These are phyloP conservation scores for Vidua macroura DNA, from an alignment of 2,113 vertebrate species.

Conservation along the genomic window DNA sequence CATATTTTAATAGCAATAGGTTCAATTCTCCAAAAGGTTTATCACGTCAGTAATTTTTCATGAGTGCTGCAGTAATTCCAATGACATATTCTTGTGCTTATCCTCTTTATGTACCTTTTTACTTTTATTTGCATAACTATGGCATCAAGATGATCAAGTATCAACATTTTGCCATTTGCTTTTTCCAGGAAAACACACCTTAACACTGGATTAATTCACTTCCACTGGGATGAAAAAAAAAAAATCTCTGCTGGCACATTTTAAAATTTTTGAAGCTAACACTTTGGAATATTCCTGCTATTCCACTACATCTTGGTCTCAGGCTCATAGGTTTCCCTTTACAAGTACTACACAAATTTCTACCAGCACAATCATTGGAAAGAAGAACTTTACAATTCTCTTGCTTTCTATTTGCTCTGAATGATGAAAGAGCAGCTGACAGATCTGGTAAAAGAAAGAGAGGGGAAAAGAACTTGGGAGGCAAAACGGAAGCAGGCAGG, in stretches of 20 bases:
- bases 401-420: not conserved
- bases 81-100: not conserved
- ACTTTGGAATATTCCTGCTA: not conserved
- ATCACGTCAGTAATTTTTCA: not conserved
- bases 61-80: not conserved
- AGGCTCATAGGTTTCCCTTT: not conserved
- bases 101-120: not conserved
- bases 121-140: not conserved
- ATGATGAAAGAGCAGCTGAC: not conserved
- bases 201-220: not conserved
- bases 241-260: not conserved
- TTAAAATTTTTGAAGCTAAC: not conserved
- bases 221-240: not conserved
- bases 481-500: not conserved
- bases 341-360: not conserved
- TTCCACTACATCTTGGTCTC: not conserved
- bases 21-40: not conserved
- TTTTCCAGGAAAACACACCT: not conserved
- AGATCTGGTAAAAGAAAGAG: not conserved
- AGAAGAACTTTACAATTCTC: not conserved
- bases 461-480: not conserved
- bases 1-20: not conserved
- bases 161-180: not conserved
- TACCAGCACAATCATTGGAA: fast-evolving
- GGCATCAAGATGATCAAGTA: not conserved